Percentiles rank a stretch among this genome's conserved stretches.
Evolutionary conservation across 2,113 vertebrate species (phyloP).

Genomic region (Laticauda laticaudata): DNA sequence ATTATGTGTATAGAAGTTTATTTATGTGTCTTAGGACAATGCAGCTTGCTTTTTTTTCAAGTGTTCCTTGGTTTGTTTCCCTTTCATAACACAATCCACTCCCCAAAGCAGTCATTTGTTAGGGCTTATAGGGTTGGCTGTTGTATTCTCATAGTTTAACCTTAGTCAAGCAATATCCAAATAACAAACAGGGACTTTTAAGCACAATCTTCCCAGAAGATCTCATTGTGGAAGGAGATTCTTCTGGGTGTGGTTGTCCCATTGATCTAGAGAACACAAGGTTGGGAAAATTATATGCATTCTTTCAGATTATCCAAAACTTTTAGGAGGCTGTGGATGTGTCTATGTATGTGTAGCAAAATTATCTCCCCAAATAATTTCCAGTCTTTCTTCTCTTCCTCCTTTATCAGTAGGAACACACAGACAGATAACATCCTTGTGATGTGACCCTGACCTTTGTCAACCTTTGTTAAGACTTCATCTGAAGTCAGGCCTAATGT

Average conservation of each 20-base stretch:
- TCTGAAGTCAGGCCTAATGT: constrained; percentile 86
- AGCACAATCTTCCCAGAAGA: neutral
- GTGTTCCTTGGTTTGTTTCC: neutral
- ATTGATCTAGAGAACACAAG: neutral
- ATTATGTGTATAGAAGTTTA: neutral
- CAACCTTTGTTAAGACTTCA: constrained; percentile 85
- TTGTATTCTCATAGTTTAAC: neutral
- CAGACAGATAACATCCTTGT: constrained; percentile 85
- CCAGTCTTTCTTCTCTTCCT: constrained; percentile 48
- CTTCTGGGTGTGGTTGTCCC: neutral
- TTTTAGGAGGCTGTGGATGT: constrained; percentile 22
- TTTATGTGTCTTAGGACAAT: neutral
- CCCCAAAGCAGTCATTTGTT: neutral
- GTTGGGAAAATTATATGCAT: neutral
- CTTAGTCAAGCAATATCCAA: neutral
- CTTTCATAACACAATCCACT: neutral
- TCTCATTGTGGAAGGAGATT: neutral
- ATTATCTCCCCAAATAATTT: constrained; percentile 66
- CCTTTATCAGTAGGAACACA: constrained; percentile 73
- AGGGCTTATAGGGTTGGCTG: neutral
- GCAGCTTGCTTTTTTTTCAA: neutral
- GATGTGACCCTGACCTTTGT: constrained; percentile 85
- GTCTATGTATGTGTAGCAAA: constrained; percentile 6
- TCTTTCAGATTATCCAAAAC: neutral
- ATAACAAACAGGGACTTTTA: neutral